Evolutionary conservation across 2,888 invertebrate genomes (phyloP).

Genomic region (Drosophila infuscata): DNA sequence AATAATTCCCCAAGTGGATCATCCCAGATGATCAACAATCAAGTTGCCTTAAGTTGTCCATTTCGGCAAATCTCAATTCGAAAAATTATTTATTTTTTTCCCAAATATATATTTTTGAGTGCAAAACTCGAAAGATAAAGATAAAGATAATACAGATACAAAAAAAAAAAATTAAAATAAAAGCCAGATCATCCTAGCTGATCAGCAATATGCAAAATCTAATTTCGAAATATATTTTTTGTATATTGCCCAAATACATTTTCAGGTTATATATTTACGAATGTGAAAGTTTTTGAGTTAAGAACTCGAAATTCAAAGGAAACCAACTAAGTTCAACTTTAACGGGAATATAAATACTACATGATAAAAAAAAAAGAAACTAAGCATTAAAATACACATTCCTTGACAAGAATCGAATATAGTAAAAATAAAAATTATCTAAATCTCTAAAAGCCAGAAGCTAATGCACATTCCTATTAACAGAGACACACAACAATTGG

Average conservation of each 20-base stretch:
- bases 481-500: background rate
- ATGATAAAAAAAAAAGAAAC: background rate
- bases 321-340: background rate
- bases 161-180: too few species aligned
- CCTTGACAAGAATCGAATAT: background rate
- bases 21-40: background rate
- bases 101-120: background rate
- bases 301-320: background rate
- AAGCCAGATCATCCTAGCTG: background rate
- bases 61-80: background rate
- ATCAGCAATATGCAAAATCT: background rate
- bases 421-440: background rate
- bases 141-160: background rate
- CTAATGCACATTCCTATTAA: background rate
- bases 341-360: background rate
- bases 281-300: background rate
- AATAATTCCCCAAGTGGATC: slow-evolving; percentile 5
- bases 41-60: background rate
- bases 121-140: background rate
- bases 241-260: background rate
- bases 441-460: background rate
- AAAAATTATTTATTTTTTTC: background rate
- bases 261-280: background rate
- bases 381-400: background rate
- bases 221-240: background rate